phyloP scores from a whole-genome alignment of 2,113 vertebrate species.

The Loxodonta africana region DNA sequence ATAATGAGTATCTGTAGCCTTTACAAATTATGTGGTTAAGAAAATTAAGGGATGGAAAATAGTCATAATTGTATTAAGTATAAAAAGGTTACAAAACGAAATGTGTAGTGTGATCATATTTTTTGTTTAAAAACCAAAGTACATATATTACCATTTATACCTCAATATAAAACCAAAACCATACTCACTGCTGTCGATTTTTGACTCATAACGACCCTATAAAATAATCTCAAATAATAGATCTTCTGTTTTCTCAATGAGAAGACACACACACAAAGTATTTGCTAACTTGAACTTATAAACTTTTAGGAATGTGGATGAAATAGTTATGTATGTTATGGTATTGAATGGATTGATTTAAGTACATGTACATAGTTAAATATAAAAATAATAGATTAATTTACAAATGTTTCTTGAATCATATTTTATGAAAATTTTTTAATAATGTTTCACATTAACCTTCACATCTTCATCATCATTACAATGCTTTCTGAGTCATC shows the following conservation, averaged over 20 bases:
- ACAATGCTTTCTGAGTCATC: background rate
- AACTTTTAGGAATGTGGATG: slow-evolving; percentile 20
- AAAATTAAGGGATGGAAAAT: slow-evolving; percentile 31
- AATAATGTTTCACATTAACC: background rate
- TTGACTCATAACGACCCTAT: no score
- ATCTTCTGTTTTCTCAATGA: slow-evolving; percentile 24
- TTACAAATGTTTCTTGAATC: background rate
- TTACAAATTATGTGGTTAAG: background rate
- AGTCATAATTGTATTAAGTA: slow-evolving; percentile 10
- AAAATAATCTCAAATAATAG: background rate
- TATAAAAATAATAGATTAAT: slow-evolving; percentile 11
- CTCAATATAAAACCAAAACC: background rate
- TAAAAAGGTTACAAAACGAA: slow-evolving; percentile 46
- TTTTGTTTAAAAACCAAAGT: slow-evolving; percentile 35
- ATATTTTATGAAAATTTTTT: background rate
- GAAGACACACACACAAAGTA: background rate
- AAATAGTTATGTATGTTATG: slow-evolving; percentile 55
- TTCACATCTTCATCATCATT: slow-evolving; percentile 10
- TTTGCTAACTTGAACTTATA: slow-evolving; percentile 50
- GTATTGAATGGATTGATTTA: background rate
- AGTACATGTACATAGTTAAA: background rate
- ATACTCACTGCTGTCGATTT: no score
- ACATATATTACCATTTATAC: background rate
- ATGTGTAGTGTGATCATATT: background rate
- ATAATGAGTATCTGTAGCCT: background rate